Evolutionary conservation across 2,113 vertebrate species (phyloP).

Genomic region (Triplophysa siluroides): DNA sequence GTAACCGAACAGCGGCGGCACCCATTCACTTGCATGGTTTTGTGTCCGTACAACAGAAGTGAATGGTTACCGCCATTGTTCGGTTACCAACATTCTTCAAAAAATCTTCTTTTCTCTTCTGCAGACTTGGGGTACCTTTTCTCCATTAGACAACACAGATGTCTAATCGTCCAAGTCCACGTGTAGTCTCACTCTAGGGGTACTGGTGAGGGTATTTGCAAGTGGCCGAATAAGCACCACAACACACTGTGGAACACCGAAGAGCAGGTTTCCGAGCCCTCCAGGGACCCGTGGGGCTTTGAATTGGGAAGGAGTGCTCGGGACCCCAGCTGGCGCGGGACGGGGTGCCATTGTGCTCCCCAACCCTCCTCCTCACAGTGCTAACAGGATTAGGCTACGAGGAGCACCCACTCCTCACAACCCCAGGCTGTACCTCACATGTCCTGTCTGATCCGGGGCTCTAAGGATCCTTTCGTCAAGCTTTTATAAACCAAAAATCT

Average conservation of each 20-base stretch:
- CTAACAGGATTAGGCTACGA: conserved; percentile 77
- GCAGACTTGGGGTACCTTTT: no score
- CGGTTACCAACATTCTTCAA: no score
- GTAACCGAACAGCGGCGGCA: no score
- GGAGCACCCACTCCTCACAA: conserved; percentile 66
- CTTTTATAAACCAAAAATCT: conserved; percentile 48
- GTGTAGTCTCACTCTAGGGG: conserved; percentile 8
- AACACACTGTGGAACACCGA: conserved; percentile 23
- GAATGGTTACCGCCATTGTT: no score
- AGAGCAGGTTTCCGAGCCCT: conserved; percentile 37
- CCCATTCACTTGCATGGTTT: no score
- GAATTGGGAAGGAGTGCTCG: conserved; percentile 16
- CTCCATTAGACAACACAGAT: not conserved
- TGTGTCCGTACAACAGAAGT: no score
- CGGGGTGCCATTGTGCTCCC: conserved; percentile 68
- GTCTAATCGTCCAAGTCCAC: not conserved
- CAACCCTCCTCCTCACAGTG: conserved; percentile 44
- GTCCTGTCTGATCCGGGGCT: conserved; percentile 58
- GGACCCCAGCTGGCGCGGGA: conserved; percentile 72
- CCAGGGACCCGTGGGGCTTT: conserved; percentile 40
- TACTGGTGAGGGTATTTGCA: conserved; percentile 39
- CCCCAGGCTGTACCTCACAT: conserved; percentile 42
- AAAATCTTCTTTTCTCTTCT: no score
- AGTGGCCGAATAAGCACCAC: conserved; percentile 35
- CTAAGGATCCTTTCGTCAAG: conserved; percentile 44